Percentiles rank a stretch among this genome's conserved stretches.
These are phyloP conservation scores for Medauroidea extradentata DNA, from an alignment of 1,140 invertebrate species.

Conservation along the genomic window DNA sequence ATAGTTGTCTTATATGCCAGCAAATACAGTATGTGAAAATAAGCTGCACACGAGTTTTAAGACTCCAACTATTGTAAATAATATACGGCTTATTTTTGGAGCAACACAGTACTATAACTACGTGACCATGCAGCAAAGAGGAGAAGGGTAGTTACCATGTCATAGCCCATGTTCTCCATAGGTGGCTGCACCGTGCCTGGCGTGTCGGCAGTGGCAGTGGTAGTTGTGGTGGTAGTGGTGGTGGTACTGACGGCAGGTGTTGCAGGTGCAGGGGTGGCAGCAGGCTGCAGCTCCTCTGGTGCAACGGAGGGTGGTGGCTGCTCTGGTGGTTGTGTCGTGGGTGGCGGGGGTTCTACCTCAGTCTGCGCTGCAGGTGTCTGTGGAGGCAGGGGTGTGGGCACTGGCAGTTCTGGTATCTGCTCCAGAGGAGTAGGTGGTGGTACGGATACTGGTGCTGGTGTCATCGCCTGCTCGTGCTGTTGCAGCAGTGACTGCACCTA, in stretches of 20 bases:
- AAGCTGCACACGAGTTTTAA: no score
- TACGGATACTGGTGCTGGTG: constrained; percentile 25
- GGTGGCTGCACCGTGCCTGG: constrained; percentile 39
- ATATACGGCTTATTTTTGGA: no score
- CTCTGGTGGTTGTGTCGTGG: constrained; percentile 16
- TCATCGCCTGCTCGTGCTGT: constrained; percentile 17
- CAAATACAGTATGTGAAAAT: no score
- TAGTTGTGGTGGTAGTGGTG: background rate
- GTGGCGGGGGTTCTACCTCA: constrained; percentile 9
- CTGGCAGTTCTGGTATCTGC: constrained; percentile 26
- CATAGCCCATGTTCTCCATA: constrained; percentile 67
- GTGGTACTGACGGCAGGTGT: background rate
- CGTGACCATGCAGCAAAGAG: no score
- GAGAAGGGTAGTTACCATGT: constrained; percentile 42
- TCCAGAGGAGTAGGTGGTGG: background rate
- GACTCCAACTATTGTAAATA: no score
- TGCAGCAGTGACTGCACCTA: constrained; percentile 19
- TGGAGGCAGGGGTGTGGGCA: background rate
- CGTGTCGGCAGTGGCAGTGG: background rate
- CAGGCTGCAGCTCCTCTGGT: background rate
- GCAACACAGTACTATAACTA: no score
- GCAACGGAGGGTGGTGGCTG: constrained; percentile 20
- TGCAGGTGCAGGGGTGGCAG: background rate
- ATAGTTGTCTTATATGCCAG: no score
- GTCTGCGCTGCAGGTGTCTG: constrained; percentile 14